A percentile compares a stretch with the other conserved stretches of the same genome.
Conservation (phyloP, 2,888 invertebrate species). For the Torymus texanus region DNA sequence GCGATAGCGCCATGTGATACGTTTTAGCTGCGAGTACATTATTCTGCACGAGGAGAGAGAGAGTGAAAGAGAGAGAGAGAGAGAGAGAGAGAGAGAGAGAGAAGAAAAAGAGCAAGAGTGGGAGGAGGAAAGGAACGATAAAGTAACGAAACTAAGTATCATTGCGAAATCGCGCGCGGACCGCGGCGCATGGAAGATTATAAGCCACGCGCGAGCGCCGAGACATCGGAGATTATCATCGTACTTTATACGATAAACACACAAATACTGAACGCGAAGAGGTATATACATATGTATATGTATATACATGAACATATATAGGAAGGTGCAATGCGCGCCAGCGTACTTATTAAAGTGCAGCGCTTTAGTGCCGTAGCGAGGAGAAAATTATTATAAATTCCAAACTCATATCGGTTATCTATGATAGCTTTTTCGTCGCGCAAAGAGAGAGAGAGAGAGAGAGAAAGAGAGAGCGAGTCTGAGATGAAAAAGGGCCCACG, state of each 20-base stretch:
- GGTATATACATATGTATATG: no score
- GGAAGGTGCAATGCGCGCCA: neutral
- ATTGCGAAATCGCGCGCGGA: constrained; percentile 59
- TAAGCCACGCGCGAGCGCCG: constrained; percentile 44
- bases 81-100: neutral
- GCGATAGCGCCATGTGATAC: constrained; percentile 55
- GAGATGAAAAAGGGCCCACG: neutral
- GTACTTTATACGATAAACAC: constrained; percentile 54
- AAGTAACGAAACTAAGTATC: constrained; percentile 64
- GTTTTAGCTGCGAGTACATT: constrained; percentile 61
- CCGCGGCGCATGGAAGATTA: constrained; percentile 46
- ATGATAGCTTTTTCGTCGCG: constrained; percentile 40
- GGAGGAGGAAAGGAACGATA: constrained; percentile 56
- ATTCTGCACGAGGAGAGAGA: constrained; percentile 57
- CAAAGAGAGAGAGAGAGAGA: no score
- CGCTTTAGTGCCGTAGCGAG: constrained; percentile 8
- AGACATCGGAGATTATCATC: constrained; percentile 52
- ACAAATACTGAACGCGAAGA: constrained; percentile 14
- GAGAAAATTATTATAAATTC: constrained; percentile 53
- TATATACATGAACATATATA: constrained; percentile 1
- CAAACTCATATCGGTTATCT: constrained; percentile 51
- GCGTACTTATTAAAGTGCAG: constrained; percentile 49
- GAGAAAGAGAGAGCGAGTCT: no score
- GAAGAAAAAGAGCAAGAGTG: constrained; percentile 9
- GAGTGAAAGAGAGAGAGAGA: constrained; percentile 24